Evolutionary conservation across 2,113 vertebrate species (phyloP).

Genomic region (Bambusicola thoracicus): DNA sequence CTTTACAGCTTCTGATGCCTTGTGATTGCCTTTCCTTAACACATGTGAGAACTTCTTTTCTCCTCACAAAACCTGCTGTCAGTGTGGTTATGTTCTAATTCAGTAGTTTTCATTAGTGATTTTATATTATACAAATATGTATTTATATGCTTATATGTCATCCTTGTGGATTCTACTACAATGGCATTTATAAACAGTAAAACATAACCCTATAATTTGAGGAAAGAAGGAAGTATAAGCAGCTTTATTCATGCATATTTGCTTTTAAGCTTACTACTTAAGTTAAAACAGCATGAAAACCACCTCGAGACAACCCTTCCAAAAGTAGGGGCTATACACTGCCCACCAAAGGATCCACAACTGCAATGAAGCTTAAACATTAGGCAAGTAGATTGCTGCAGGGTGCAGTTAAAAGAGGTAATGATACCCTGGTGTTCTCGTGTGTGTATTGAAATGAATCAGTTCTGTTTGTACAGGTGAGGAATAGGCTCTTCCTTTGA

Average conservation of each 20-base stretch:
- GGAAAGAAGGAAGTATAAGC: background rate
- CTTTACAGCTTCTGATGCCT: background rate
- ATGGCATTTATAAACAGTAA: background rate
- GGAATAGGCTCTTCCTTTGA: background rate
- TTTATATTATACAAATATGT: background rate
- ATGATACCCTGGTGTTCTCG: fast-evolving
- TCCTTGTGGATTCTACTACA: background rate
- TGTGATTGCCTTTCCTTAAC: background rate
- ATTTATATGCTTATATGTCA: background rate
- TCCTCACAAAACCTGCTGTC: background rate
- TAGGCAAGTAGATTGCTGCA: background rate
- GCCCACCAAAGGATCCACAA: background rate
- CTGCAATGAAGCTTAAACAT: background rate
- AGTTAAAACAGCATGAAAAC: background rate
- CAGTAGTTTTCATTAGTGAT: background rate
- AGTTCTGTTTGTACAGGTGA: background rate
- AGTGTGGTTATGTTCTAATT: background rate
- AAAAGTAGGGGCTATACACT: background rate
- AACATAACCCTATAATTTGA: background rate
- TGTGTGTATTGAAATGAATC: fast-evolving
- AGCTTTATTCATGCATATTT: background rate
- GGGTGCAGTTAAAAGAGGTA: background rate
- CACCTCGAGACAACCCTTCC: background rate
- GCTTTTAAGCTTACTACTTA: background rate
- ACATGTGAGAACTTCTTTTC: background rate